These are phyloP conservation scores for Drosophila nasuta DNA, from an alignment of 1,140 invertebrate genomes.

Conservation along the genomic window DNA sequence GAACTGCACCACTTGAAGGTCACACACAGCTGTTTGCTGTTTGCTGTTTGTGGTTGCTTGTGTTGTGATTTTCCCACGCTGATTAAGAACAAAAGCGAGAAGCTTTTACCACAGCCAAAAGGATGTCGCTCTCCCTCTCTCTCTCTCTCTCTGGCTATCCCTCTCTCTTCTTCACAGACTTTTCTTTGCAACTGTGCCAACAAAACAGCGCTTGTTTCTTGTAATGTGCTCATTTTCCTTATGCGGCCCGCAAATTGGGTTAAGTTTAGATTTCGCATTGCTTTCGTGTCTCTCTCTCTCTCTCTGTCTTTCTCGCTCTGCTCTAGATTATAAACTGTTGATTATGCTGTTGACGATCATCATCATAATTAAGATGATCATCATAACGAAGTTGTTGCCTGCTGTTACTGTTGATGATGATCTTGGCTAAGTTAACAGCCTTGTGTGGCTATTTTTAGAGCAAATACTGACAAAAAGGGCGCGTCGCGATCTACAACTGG, in stretches of 20 bases:
- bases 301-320: constrained; percentile 20
- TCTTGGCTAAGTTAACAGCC: constrained; percentile 54
- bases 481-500: constrained; percentile 63
- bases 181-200: constrained; percentile 42
- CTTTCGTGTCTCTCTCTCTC: background rate
- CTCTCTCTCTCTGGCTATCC: background rate
- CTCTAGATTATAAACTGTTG: constrained; percentile 60
- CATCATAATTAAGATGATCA: constrained; percentile 14
- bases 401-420: constrained; percentile 20
- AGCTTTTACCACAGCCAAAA: constrained; percentile 45
- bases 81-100: constrained; percentile 62
- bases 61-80: constrained; percentile 72
- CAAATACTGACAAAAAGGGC: constrained; percentile 56
- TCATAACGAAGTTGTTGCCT: constrained; percentile 20
- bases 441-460: constrained; percentile 72
- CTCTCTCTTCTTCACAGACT: constrained; percentile 12
- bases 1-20: constrained; percentile 57
- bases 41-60: constrained; percentile 8
- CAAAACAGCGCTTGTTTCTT: constrained; percentile 49
- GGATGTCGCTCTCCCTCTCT: constrained; percentile 45
- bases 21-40: constrained; percentile 13
- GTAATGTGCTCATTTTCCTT: constrained; percentile 83
- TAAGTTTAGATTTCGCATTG: constrained; percentile 56
- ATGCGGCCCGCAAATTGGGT: constrained; percentile 74
- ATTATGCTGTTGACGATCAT: constrained; percentile 33